These are phyloP conservation scores for Pterobdella sp. DNA, from an alignment of 2,888 invertebrate species.

Conservation along the genomic window DNA sequence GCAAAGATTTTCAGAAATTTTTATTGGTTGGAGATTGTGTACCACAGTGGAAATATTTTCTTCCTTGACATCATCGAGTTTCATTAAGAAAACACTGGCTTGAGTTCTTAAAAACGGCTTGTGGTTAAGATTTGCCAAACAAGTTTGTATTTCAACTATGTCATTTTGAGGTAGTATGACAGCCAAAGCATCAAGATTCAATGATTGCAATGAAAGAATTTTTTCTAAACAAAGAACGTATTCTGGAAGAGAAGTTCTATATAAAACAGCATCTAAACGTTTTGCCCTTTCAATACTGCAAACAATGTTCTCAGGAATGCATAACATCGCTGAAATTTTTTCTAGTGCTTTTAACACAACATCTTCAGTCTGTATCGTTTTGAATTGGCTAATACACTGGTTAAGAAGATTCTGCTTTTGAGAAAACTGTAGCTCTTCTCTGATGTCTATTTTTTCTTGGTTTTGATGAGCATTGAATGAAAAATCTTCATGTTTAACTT, in stretches of 20 bases:
- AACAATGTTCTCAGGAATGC: conserved; percentile 24
- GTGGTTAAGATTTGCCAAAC: conserved; percentile 10
- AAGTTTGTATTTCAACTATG: conserved; percentile 12
- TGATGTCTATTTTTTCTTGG: neutral
- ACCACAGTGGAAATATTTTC: conserved; percentile 1
- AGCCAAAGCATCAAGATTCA: conserved; percentile 22
- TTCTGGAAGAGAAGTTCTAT: conserved; percentile 15
- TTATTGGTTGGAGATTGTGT: neutral
- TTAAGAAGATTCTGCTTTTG: conserved; percentile 1
- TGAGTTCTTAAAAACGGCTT: conserved; percentile 16
- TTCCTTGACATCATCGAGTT: conserved; percentile 18
- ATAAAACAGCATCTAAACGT: conserved; percentile 5
- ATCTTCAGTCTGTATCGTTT: conserved; percentile 13
- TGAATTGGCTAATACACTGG: conserved; percentile 7
- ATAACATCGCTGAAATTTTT: conserved; percentile 14
- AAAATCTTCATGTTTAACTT: conserved; percentile 7
- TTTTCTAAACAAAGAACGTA: conserved; percentile 22
- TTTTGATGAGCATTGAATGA: neutral
- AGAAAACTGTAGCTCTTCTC: neutral
- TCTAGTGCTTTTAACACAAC: conserved; percentile 4
- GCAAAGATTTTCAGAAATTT: too few relatives aligned
- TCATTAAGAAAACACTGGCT: conserved; percentile 12
- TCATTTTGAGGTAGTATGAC: conserved; percentile 20
- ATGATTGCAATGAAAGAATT: neutral
- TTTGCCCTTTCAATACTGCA: neutral